A percentile compares a stretch with the other conserved stretches of the same genome.
These are phyloP conservation scores for Latheticus oryzae DNA, from an alignment of 2,888 invertebrate species.

Conservation along the genomic window DNA sequence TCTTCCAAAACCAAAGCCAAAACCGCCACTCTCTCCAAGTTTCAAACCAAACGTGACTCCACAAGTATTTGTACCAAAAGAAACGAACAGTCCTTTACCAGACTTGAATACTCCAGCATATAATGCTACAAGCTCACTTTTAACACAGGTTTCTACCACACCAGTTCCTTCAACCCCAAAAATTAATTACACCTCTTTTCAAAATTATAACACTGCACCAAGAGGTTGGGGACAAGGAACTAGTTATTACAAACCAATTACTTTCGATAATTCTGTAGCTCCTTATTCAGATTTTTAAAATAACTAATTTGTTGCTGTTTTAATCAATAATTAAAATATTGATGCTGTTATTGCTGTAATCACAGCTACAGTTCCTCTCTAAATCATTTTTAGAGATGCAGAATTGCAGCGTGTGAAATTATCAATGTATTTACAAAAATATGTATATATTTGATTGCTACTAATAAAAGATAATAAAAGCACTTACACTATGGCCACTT, in stretches of 20 bases:
- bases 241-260: constrained; percentile 78
- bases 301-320: constrained; percentile 24
- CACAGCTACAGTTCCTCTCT: constrained; percentile 39
- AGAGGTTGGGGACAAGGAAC: constrained; percentile 82
- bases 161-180: constrained; percentile 51
- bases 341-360: constrained; percentile 7
- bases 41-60: constrained; percentile 57
- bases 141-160: constrained; percentile 24
- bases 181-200: constrained; percentile 54
- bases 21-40: constrained; percentile 54
- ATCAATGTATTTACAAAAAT: background rate
- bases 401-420: constrained; percentile 39
- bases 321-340: too few species aligned
- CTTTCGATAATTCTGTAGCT: constrained; percentile 69
- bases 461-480: constrained; percentile 15
- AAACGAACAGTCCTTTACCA: constrained; percentile 53
- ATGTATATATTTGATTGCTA: constrained; percentile 24
- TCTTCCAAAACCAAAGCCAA: constrained; percentile 56
- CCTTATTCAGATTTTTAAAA: constrained; percentile 54
- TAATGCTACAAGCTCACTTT: constrained; percentile 45
- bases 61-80: constrained; percentile 59
- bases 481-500: constrained; percentile 9
- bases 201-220: constrained; percentile 86
- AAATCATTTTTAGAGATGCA: constrained; percentile 41
- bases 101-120: constrained; percentile 46